A percentile compares a stretch with the other conserved stretches of the same genome.
Conservation (phyloP, 2,113 vertebrate species). For the Larimichthys polyactis region DNA sequence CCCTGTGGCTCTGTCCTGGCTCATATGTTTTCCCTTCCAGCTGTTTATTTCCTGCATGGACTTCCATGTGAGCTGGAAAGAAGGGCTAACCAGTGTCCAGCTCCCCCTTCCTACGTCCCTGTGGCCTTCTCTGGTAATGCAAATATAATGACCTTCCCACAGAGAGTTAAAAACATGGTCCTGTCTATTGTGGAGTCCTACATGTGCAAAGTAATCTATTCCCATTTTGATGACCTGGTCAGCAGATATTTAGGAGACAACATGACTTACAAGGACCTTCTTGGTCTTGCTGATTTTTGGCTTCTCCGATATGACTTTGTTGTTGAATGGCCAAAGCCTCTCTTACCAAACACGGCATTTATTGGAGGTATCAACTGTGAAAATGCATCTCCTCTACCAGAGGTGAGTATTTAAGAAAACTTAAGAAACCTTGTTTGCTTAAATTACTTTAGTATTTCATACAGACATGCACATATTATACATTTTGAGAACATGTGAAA, state of each 20-base stretch:
- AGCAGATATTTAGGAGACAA: slow-evolving; percentile 78
- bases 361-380: slow-evolving; percentile 87
- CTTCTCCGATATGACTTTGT: slow-evolving; percentile 88
- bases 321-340: slow-evolving; percentile 87
- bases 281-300: slow-evolving; percentile 85
- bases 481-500: neutral
- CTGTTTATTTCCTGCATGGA: slow-evolving; percentile 85
- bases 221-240: slow-evolving; percentile 73
- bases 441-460: no score
- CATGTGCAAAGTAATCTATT: slow-evolving; percentile 63
- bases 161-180: slow-evolving; percentile 86
- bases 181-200: slow-evolving; percentile 30
- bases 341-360: slow-evolving; percentile 90
- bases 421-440: neutral
- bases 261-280: slow-evolving; percentile 77
- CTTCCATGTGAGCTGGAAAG: slow-evolving; percentile 84
- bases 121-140: slow-evolving; percentile 53
- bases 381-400: slow-evolving; percentile 76
- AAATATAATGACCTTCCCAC: slow-evolving; percentile 85
- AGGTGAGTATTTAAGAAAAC: slow-evolving; percentile 75
- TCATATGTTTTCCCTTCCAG: slow-evolving; percentile 83
- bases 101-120: slow-evolving; percentile 87
- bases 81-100: slow-evolving; percentile 83
- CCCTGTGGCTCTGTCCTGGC: slow-evolving; percentile 89
- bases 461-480: neutral